Base-by-base conservation (phyloP, 2,797 vertebrate genomes). In the Periparus ater region DNA sequence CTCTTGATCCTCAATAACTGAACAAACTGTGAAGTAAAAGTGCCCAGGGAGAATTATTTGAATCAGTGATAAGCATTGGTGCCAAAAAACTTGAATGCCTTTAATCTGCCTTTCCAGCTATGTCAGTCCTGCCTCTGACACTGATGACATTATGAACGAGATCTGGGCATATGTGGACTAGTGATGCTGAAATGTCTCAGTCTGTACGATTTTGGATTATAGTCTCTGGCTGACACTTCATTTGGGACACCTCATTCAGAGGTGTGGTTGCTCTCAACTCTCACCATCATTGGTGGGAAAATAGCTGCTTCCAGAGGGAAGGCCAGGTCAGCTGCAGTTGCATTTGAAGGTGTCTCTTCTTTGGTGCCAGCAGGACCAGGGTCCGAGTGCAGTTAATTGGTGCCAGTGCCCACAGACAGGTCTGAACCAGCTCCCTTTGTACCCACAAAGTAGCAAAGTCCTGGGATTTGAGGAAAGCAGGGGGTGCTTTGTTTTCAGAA, bases 131-230 rank as follows among this genome's bases (percentile, higher is more conserved):
- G 40, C 57, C 62, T 68, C 11, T 62, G 79, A 29, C 12, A n/a
- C 42, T 0, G 0, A 8, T 2, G 6, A 40, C 21, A 4, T 67
- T 34, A 48, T 17, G 13, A 54, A 14, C 0, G 1, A 53, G 32
- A 14, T 53, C 29, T 53, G 88, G 36, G 26, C 71, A 6, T 22
- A 6, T 22, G 30, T 40, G 53, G 32, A 17, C 21, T 67, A 5
- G 22, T 0, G 0, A 9, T 74, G 45, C 71, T 62, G 53, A 38
- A 36, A 29, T 47, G 45, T 51, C 57, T 83, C 62, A 55, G 4
- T 67, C 53, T 42, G 1, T 7, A 1, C 0, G 0, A 47, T 50
- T 87, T 32, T 5, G 2, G 44, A 44, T 77, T 36, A 1, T 58
- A 80, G 55, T 45, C n/a, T 60, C 2, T 55, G 40, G 44, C 86